Percentiles rank a stretch among this genome's conserved stretches.
Evolutionary conservation across 2,113 vertebrate species (phyloP).

Genomic region (Suricata suricatta): DNA sequence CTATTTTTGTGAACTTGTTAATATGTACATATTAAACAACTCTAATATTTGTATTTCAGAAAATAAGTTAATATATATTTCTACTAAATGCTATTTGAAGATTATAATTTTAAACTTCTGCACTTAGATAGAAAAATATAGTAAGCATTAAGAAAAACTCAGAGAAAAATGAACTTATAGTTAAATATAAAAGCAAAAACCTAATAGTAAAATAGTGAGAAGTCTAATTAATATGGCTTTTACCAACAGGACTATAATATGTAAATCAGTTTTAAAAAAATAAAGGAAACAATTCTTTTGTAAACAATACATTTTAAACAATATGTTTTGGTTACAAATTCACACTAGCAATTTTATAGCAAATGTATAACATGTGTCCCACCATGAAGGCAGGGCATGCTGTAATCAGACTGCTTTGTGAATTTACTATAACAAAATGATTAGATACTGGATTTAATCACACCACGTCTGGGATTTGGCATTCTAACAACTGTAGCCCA

Average conservation of each 20-base stretch:
- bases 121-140: neutral
- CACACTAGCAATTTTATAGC: slow-evolving; percentile 59
- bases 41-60: slow-evolving; percentile 20
- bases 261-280: neutral
- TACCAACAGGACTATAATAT: neutral
- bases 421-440: slow-evolving; percentile 60
- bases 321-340: slow-evolving; percentile 62
- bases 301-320: slow-evolving; percentile 53
- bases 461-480: slow-evolving; percentile 34
- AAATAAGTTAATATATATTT: slow-evolving; percentile 22
- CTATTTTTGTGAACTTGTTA: slow-evolving; percentile 56
- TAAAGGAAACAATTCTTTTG: neutral
- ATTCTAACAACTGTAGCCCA: slow-evolving; percentile 46
- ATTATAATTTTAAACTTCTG: slow-evolving; percentile 40
- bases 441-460: slow-evolving; percentile 63
- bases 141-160: neutral
- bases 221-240: slow-evolving; percentile 35
- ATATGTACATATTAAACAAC: slow-evolving; percentile 40
- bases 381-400: slow-evolving; percentile 23
- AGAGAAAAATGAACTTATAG: neutral
- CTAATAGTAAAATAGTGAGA: neutral
- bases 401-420: slow-evolving; percentile 57
- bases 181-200: slow-evolving; percentile 19
- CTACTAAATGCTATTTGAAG: neutral
- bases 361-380: slow-evolving; percentile 64